Percentiles rank a stretch among this genome's conserved stretches.
Evolutionary conservation across 2,888 invertebrate genomes (phyloP).

Genomic region (Molorchus minor): DNA sequence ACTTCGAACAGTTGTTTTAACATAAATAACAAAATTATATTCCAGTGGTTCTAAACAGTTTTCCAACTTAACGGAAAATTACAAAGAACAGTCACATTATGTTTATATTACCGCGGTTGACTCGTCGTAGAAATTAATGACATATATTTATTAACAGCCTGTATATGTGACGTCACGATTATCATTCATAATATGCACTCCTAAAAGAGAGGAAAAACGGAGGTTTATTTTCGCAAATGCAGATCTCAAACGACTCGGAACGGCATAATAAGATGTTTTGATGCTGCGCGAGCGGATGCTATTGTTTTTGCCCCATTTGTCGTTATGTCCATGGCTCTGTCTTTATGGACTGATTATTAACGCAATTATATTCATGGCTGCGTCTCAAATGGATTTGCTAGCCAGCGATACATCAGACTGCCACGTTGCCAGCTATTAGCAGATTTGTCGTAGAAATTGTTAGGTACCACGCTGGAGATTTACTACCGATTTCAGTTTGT

Average conservation of each 20-base stretch:
- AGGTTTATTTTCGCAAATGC: conserved; percentile 17
- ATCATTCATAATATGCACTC: conserved; percentile 6
- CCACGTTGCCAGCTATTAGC: conserved; percentile 14
- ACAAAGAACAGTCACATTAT: no score
- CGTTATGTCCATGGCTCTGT: conserved; percentile 48
- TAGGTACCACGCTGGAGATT: no score
- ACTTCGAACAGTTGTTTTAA: no score
- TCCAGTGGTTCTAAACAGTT: no score
- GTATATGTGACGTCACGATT: no score
- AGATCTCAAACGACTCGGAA: conserved; percentile 26
- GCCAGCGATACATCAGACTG: conserved; percentile 40
- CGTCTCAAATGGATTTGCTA: conserved; percentile 48
- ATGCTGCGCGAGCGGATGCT: conserved; percentile 44
- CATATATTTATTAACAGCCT: no score
- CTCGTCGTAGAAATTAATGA: no score
- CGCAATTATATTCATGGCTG: conserved; percentile 60
- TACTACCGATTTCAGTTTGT: no score
- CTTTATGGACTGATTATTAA: conserved; percentile 59
- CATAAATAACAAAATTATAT: no score
- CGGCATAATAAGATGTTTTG: conserved; percentile 49
- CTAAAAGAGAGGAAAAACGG: conserved; percentile 15
- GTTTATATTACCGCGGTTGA: no score
- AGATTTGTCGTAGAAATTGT: no score
- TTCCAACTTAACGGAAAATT: no score
- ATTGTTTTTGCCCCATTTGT: conserved; percentile 57